These are phyloP conservation scores for Nemotelus nigrinus DNA, from an alignment of 2,888 invertebrate species.

Conservation along the genomic window DNA sequence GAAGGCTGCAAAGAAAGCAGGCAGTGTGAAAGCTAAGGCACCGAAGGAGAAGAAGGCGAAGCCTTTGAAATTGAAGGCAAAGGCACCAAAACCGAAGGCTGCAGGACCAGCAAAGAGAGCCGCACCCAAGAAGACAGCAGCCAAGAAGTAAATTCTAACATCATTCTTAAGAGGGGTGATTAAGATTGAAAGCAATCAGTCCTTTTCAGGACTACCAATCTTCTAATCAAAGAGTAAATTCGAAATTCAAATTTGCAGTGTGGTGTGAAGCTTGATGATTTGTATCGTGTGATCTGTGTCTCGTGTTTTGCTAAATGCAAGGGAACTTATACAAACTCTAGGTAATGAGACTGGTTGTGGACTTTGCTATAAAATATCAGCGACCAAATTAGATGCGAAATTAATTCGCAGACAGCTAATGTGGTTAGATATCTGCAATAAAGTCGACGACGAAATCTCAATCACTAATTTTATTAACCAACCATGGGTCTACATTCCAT, in stretches of 20 bases:
- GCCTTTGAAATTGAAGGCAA: background rate
- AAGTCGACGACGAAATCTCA: too few relatives aligned
- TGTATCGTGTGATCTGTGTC: too few relatives aligned
- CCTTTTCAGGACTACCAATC: constrained; percentile 39
- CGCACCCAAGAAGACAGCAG: constrained; percentile 23
- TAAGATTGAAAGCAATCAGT: constrained; percentile 4
- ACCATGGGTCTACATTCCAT: too few relatives aligned
- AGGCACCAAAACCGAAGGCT: constrained; percentile 43
- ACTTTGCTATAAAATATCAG: too few relatives aligned
- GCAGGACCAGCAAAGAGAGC: constrained; percentile 2
- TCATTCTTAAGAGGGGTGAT: background rate
- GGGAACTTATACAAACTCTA: too few relatives aligned
- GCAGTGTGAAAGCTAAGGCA: background rate
- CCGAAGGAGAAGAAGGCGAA: constrained; percentile 13
- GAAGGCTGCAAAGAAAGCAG: constrained; percentile 15
- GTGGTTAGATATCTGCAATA: too few relatives aligned
- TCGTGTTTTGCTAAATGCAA: too few relatives aligned
- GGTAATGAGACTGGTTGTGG: too few relatives aligned
- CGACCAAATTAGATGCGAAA: too few relatives aligned
- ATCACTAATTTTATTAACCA: too few relatives aligned
- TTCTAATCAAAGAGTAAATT: constrained; percentile 25
- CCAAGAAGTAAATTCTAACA: constrained; percentile 24
- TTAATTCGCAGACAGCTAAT: too few relatives aligned
- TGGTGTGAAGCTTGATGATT: too few relatives aligned
- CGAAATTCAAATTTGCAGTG: background rate